Evolutionary conservation across 1,140 invertebrate genomes (phyloP).

Genomic region (Thereuonema tuberculata): DNA sequence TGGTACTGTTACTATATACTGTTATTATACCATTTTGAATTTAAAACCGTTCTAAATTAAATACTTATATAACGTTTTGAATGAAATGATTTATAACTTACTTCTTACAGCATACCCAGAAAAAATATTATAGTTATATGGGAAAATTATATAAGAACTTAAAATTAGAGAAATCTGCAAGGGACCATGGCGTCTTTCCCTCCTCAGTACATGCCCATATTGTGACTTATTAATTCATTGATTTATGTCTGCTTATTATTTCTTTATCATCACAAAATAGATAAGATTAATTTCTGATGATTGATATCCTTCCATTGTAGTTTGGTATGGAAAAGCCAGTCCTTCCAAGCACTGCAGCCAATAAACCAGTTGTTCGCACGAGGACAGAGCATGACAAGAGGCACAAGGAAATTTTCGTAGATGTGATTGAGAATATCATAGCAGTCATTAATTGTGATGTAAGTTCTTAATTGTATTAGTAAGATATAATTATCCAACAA

Average conservation of each 20-base stretch:
- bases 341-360: not conserved
- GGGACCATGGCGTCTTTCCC: too few species aligned
- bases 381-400: not conserved
- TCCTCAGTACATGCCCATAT: too few species aligned
- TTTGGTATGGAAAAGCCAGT: not conserved
- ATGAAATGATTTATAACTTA: too few species aligned
- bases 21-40: too few species aligned
- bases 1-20: too few species aligned
- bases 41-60: too few species aligned
- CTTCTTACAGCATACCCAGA: too few species aligned
- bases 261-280: not conserved
- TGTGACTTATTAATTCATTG: too few species aligned
- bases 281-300: not conserved
- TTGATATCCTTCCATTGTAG: not conserved
- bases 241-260: not conserved
- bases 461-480: too few species aligned
- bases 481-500: too few species aligned
- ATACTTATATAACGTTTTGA: too few species aligned
- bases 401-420: not conserved
- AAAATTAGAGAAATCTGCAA: not conserved
- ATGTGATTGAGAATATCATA: not conserved
- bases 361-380: not conserved
- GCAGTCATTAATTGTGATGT: not conserved
- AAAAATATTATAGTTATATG: too few species aligned
- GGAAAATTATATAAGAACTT: not conserved